phyloP scores from a whole-genome alignment of 2,113 vertebrate genomes.

The Chaetura pelagica region DNA sequence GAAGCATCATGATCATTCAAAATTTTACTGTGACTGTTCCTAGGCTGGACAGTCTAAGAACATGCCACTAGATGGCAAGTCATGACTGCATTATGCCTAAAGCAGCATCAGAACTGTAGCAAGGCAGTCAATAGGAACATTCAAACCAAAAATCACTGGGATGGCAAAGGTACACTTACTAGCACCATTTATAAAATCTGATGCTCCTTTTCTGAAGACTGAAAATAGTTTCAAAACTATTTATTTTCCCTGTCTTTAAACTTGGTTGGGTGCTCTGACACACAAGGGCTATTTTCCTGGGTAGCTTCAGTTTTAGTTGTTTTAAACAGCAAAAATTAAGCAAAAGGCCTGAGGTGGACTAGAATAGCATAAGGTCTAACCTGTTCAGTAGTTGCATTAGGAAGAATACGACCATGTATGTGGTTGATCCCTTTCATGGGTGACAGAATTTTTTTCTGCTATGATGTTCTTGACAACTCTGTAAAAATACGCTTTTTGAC shows the following conservation, averaged over 20 bases:
- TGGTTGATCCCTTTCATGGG: too few species aligned
- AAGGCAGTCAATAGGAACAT: neutral
- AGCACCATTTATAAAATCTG: neutral
- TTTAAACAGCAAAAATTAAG: neutral
- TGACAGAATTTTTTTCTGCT: too few species aligned
- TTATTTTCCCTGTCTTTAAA: neutral
- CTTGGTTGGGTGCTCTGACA: neutral
- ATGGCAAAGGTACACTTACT: neutral
- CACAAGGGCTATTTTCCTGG: neutral
- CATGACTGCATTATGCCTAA: neutral
- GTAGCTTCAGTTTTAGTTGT: neutral
- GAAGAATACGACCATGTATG: too few species aligned
- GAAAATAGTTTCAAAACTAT: neutral
- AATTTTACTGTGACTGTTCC: neutral
- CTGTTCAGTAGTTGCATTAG: too few species aligned
- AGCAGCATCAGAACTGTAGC: too few species aligned
- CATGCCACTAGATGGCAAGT: neutral
- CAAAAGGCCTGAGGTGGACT: neutral
- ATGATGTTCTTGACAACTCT: too few species aligned
- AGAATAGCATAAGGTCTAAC: too few species aligned
- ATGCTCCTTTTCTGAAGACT: neutral
- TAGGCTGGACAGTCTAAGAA: neutral
- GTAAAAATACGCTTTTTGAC: too few species aligned
- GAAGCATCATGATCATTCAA: neutral
- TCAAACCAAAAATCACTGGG: fast-evolving